phyloP scores from a whole-genome alignment of 2,797 vertebrate species.

The Tympanoctomys barrerae region DNA sequence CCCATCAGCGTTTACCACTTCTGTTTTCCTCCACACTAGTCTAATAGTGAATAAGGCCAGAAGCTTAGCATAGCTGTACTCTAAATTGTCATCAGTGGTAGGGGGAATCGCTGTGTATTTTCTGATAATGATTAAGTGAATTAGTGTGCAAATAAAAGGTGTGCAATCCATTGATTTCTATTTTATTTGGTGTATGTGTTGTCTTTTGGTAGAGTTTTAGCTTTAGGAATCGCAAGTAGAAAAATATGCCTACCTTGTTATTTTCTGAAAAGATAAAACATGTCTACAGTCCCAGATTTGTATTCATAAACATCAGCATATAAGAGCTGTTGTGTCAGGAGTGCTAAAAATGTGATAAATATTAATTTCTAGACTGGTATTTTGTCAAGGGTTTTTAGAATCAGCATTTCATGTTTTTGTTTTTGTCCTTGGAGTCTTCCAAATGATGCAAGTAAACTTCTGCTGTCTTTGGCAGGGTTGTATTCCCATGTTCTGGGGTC shows the following conservation, averaged over 20 bases:
- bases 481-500: conserved; percentile 60
- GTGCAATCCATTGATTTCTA: conserved; percentile 76
- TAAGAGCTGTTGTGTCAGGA: conserved; percentile 80
- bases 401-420: conserved; percentile 75
- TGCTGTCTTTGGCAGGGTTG: conserved; percentile 31
- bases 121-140: conserved; percentile 60
- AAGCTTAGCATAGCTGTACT: background rate
- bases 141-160: background rate
- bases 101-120: conserved; percentile 47
- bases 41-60: conserved; percentile 12
- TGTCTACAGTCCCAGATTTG: conserved; percentile 75
- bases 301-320: conserved; percentile 83
- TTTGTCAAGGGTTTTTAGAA: conserved; percentile 79
- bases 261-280: conserved; percentile 79
- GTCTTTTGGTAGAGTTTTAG: conserved; percentile 62
- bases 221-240: conserved; percentile 71
- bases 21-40: conserved; percentile 1
- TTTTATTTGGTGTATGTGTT: conserved; percentile 78
- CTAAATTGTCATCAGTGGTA: conserved; percentile 51
- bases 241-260: conserved; percentile 67
- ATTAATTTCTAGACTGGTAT: conserved; percentile 84
- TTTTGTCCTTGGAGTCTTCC: conserved; percentile 71
- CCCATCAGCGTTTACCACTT: background rate
- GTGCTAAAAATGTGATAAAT: conserved; percentile 85
- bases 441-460: conserved; percentile 75